Base-by-base conservation (phyloP, 92 coral and sea anemone genomes). In the Porites divaricata region DNA sequence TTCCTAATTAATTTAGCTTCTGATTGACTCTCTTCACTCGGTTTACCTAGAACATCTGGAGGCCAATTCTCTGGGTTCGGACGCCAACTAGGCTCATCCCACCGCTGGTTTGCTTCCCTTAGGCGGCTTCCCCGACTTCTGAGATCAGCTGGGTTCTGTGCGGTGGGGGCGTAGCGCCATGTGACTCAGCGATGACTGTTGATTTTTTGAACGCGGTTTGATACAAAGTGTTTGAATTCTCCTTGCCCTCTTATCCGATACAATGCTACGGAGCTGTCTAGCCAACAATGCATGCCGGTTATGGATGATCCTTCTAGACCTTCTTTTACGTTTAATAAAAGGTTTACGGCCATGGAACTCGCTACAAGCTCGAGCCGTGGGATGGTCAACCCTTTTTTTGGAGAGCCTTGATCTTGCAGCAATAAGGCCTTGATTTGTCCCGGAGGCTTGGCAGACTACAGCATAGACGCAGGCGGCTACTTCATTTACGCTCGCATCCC, bases 151-250 rank as follows among this genome's bases (percentile, higher is more conserved):
- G 92, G 95, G 59, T 92, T 92, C 49, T 73, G 86, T 50, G 35
- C 56, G 13, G 91, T 81, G 59, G 93, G 90, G 14, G 86, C 88
- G 53, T 89, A 75, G 28, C 77, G 84, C 93, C 95, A 89, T 25
- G 75, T 70, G 74, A 92, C 83, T 17, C 75, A 75, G 11, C 88
- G 26, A 51, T 86, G 90, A 63, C 54, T 73, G 57, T 78, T 87
- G 8, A 89, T 92, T 85, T 89, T 88, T 58, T 70, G 82, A 2
- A 89, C 88, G 2, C 92, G 79, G 49, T 89, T 85, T 8, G 88
- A 53, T 20, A 85, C 89, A 24, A 89, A 91, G 85, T 91, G 94
- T 76, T 72, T 83, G 73, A 83, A 88, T 26, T 78, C 73, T 54
- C 91, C 77, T 19, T 90, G 84, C 15, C 75, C 84, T 10, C 26